Base-by-base conservation (phyloP, 2,113 vertebrate species). In the Pagrus major region DNA sequence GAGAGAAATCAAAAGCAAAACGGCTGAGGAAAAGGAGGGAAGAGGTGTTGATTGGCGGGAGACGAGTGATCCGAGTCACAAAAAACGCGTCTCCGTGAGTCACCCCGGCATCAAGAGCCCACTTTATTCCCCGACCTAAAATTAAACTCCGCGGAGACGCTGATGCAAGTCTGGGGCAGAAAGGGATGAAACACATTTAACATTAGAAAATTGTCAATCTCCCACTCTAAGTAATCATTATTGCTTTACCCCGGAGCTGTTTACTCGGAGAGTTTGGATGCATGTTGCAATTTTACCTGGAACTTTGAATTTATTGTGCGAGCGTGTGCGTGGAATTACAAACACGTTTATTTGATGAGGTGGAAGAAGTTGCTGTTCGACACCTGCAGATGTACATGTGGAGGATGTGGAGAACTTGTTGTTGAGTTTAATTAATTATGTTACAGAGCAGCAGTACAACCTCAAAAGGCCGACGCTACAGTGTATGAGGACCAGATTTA, bases 131-230 rank as follows among this genome's bases (percentile, higher is more conserved):
- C 63, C 5, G 23, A 52, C 41, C 71, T n/a, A 2, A 73, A 83
- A 91, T 86, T 67, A 86, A 81, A 63, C 60, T 35, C 12, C 3
- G 20, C 12, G 9, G 64, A 63, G 63, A 75, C 9, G 14, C 47
- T 0, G 33, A 58, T 0, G 27, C 46, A 71, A 44, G 55, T 77
- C 59, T 12, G 69, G 79, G 71, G 70, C 76, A 71, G 70, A 52
- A 49, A 59, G 51, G 49, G 33, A 27, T n/a, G 31, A 58, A 37
- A 61, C 29, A 27, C 23, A 63, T 77, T 31, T 55, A 67, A 71
- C 21, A 31, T 73, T 49, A 64, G 68, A 16, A 77, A 70, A 83
- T 78, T 42, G 65, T 81, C 69, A 70, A 46, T 79, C 74, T 74
- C 54, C 47, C 49, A 23, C 80, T 81, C 74, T 60, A 35, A 35